Evolutionary conservation across 2,797 vertebrate species (phyloP), one percentile per base, ranked within the genome.

Genomic region (Lacerta bilineata): DNA sequence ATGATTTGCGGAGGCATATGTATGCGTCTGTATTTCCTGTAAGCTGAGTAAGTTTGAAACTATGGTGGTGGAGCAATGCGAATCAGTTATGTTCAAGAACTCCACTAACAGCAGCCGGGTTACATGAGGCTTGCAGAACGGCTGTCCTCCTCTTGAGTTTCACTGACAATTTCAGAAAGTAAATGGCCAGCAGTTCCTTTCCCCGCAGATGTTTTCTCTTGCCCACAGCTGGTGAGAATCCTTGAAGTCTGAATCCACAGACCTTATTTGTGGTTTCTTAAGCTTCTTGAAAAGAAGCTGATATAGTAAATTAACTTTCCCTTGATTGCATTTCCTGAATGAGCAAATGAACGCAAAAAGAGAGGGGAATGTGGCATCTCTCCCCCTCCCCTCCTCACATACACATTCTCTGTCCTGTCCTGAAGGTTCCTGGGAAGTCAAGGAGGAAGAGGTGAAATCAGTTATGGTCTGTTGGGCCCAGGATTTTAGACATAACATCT

Each of bases 121-220:
- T 93, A 5, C 17, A 79, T 36, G 55, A 88, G 80, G 23, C 10
- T 77, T 86, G 79, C 68, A 43, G 87, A 91, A 88, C 75, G 90
- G 82, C 66, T 90, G 68, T 72, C 10, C 87, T 89, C 84, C 91
- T 94, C 81, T 83, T 89, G 90, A 84, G 77, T 90, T 94, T 93
- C 89, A 77, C 68, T 93, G 86, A 72, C 83, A 83, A 33, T 94
- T 94, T 95, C n/a, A 46, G 88, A 87, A 0, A 74, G 87, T 83
- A 91, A 93, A 93, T 9, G 83, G 94, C 83, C 5, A 41, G 80
- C 5, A 41, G 80, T 68, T 90, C 68, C 66, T 93, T 92, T 36
- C 50, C 11, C 80, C 84, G 5, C 92, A 95, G 89, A 92, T 95
- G 93, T 94, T 94, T 95, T 95, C 81, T 92, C 87, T 94, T 94